Evolutionary conservation across 2,888 invertebrate species (phyloP), one percentile per base, ranked within the genome.

Genomic region (Ceraclea dissimilis): DNA sequence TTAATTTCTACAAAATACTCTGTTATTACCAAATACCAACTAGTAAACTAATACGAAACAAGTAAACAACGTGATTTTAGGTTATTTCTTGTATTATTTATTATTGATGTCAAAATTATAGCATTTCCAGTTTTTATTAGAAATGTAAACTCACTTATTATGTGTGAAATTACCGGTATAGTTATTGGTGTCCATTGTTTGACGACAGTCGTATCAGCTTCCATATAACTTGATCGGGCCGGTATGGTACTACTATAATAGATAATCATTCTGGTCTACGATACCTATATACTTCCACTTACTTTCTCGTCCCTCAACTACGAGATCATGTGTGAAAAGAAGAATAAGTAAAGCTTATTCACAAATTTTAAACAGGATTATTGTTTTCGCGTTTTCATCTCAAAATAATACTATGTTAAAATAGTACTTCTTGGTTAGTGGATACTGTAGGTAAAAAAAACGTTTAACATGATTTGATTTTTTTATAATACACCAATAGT

Each of bases 1-100:
- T 61, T 61, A 61, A 61, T 59, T 57, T 55, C 22, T 20, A 39
- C 55, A 55, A 54, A 57, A 50, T 56, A 53, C 46, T 52, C 50
- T 51, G 54, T 57, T 55, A 52, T 58, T 57, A 60, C 50, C 39
- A 8, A n/a, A 26, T 52, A 39, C 54, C 22, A 44, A n/a, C n/a
- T n/a, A n/a, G n/a, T n/a, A n/a, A 51, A 49, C 47, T 31, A 31
- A 22, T 22, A 22, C 33, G 33, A n/a, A 39, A 49, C 43, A 54
- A 55, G 48, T 33, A 55, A 50, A 55, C 47, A 55, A 22, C 21
- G 20, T 34, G 51, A 43, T 17, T 48, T 34, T 19, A 50, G 4
- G 34, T 19, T 10, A 50, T 50, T 50, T 49, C 17, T n/a, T 49
- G 16, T 26, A 47, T 19, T 16, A 39, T 39, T 39, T 26, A 47